A percentile compares a stretch with the other conserved stretches of the same genome.
Conservation (phyloP, 1,140 invertebrate genomes). For the Pygmarrhopalites habei region DNA sequence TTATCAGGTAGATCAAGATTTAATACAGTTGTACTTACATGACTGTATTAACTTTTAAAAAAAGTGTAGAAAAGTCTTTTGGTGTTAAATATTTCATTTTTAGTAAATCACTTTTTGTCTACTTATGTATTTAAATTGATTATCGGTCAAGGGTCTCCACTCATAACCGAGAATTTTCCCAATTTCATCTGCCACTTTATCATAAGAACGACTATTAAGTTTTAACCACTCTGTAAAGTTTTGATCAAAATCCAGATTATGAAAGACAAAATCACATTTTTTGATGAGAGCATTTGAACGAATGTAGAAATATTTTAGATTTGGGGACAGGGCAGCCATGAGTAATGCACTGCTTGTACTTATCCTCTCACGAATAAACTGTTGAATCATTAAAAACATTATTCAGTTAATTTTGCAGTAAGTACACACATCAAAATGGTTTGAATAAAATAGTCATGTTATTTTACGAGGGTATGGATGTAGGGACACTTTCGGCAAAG, state of each 20-base stretch:
- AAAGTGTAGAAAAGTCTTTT: neutral
- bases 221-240: slow-evolving; percentile 36
- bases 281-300: slow-evolving; percentile 64
- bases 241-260: slow-evolving; percentile 45
- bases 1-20: too few relatives aligned
- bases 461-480: slow-evolving; percentile 55
- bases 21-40: too few relatives aligned
- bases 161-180: slow-evolving; percentile 56
- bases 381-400: too few relatives aligned
- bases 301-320: slow-evolving; percentile 58
- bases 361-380: slow-evolving; percentile 69
- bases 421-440: too few relatives aligned
- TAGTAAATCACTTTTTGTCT: slow-evolving; percentile 19
- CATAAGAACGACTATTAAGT: slow-evolving; percentile 52
- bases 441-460: neutral
- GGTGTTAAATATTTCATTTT: neutral
- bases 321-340: slow-evolving; percentile 58
- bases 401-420: neutral
- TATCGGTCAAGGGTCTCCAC: slow-evolving; percentile 70
- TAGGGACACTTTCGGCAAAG: slow-evolving; percentile 55
- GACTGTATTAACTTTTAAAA: neutral
- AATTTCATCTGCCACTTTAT: slow-evolving; percentile 59
- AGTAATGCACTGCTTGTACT: slow-evolving; percentile 70
- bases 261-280: slow-evolving; percentile 59
- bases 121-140: slow-evolving; percentile 53